Base-by-base conservation (phyloP, 1,140 invertebrate species). In the Drosophila arizonae region DNA sequence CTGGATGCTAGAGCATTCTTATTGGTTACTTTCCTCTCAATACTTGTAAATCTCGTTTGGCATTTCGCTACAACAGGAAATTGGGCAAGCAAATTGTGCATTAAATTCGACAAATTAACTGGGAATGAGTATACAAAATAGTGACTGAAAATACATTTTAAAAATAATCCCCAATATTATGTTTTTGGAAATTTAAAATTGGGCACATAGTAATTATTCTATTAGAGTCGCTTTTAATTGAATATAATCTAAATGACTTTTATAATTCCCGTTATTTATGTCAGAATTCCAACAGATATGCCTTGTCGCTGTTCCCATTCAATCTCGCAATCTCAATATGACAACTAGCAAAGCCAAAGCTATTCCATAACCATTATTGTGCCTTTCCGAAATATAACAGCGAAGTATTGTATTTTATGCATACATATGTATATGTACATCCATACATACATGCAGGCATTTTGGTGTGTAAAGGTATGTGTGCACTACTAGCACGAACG, bases 31-130 rank as follows among this genome's bases (percentile, higher is more conserved):
- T 39, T 56, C 5, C 64, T 52, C 82, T 68, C 60, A 81, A 82
- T 82, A 87, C 71, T 88, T 82, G 81, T 86, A 86, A 86, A 87
- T 86, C 81, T 88, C 68, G 81, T 86, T 85, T 84, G 66, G 39
- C 65, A 21, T 62, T 55, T 55, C 15, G 11, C 60, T 48, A 15
- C 45, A 50, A 24, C 45, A 36, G 33, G 28, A 60, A 33, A 50
- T 62, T 50, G 17, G 46, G 45, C 46, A 62, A 39, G 39, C 28
- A 15, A 45, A 48, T 15, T 46, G 5, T 50, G 10, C 8, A 48
- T 36, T 13, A 26, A 36, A 39, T 67, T 67, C 64, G 57, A 26
- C 21, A 41, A 67, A 58, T 67, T 50, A 43, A 48, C 43, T 66
- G 54, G 13, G 52, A 66, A 66, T 66, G 48, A 43, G 5, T 6